phyloP scores from a whole-genome alignment of 1,140 invertebrate genomes.

The Lineus longissimus region DNA sequence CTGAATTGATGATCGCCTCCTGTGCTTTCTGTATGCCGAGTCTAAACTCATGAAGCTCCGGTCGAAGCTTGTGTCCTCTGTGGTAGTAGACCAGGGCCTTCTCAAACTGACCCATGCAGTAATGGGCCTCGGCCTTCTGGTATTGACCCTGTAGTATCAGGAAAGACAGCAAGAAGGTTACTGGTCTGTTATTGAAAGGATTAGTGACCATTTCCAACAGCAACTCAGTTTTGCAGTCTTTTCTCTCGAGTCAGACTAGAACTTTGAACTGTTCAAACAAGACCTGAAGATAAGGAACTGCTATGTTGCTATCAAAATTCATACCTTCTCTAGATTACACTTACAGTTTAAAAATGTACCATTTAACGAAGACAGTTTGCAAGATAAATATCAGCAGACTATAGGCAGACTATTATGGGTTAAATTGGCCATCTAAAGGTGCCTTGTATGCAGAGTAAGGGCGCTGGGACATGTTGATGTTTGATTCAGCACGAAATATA shows the following conservation, averaged over 20 bases:
- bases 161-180: not conserved
- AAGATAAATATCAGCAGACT: not conserved
- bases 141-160: constrained; percentile 64
- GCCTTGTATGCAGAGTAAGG: no score
- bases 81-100: constrained; percentile 88
- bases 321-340: no score
- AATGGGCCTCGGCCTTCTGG: constrained; percentile 89
- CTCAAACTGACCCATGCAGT: constrained; percentile 88
- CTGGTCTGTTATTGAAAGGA: not conserved
- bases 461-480: no score
- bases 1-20: constrained; percentile 88
- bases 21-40: constrained; percentile 90
- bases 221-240: not conserved
- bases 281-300: not conserved
- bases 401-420: no score
- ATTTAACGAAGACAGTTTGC: no score
- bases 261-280: not conserved
- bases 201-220: not conserved
- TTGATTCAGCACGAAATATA: no score
- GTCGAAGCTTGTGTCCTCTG: constrained; percentile 75
- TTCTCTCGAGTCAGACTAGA: not conserved
- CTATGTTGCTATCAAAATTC: not conserved
- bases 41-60: constrained; percentile 80
- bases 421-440: no score
- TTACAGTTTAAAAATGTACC: no score